phyloP scores from a whole-genome alignment of 2,888 invertebrate genomes.

The Drosophila mimica region DNA sequence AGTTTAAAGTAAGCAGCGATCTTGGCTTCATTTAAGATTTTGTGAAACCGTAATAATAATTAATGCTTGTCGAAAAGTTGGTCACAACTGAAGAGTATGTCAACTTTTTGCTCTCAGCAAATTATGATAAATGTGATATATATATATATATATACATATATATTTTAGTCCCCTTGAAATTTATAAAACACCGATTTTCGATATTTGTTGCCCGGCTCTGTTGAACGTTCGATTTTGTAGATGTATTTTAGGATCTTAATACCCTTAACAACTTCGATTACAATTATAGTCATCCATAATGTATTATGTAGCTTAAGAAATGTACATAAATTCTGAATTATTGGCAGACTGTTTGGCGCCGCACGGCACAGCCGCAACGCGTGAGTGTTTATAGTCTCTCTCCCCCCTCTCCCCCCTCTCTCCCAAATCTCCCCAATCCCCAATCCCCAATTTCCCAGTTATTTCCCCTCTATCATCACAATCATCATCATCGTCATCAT shows the following conservation, averaged over 20 bases:
- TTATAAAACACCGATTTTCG: constrained; percentile 24
- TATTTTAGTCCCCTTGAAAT: constrained; percentile 11
- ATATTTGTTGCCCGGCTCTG: constrained; percentile 26
- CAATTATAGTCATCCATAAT: constrained; percentile 51
- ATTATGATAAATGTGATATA: constrained; percentile 19
- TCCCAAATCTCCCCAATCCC: background rate
- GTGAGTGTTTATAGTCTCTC: constrained; percentile 41
- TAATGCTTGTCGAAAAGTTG: constrained; percentile 6
- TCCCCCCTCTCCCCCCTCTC: constrained; percentile 1
- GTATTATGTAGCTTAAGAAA: constrained; percentile 56
- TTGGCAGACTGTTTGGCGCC: constrained; percentile 66
- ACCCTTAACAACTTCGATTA: constrained; percentile 64
- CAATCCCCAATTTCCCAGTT: background rate
- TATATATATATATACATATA: constrained; percentile 10
- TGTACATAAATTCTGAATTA: constrained; percentile 71
- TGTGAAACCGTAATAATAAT: constrained; percentile 15
- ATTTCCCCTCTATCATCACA: constrained; percentile 7
- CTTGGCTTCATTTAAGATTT: constrained; percentile 19
- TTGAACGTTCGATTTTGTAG: constrained; percentile 51
- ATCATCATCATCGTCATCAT: constrained; percentile 9
- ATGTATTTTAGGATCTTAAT: constrained; percentile 41
- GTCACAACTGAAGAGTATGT: constrained; percentile 15
- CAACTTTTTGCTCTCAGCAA: constrained; percentile 27
- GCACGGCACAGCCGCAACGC: constrained; percentile 71
- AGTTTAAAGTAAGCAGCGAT: constrained; percentile 5